Percentiles rank a stretch among this genome's conserved stretches.
These are phyloP conservation scores for Stenopsyche tienmushanensis DNA, from an alignment of 1,140 invertebrate species.

Conservation along the genomic window DNA sequence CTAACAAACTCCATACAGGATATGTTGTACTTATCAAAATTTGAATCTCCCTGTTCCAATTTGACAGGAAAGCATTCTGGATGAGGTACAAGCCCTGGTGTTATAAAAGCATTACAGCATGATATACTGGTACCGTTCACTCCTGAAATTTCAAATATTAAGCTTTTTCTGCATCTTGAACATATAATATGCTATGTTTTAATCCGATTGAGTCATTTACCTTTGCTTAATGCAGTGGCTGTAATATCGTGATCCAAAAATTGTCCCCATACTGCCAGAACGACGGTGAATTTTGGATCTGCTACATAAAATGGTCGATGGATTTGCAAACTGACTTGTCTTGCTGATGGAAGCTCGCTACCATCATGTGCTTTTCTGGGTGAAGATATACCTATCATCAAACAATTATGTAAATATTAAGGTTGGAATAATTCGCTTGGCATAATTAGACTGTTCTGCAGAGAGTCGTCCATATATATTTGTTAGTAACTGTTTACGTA, in stretches of 20 bases:
- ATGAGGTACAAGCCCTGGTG: constrained; percentile 53
- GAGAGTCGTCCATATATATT: too few species aligned
- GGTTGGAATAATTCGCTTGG: too few species aligned
- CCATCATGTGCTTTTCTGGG: constrained; percentile 63
- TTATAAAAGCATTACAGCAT: constrained; percentile 55
- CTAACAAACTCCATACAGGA: constrained; percentile 83
- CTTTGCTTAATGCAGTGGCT: constrained; percentile 74
- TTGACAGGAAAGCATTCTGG: constrained; percentile 81
- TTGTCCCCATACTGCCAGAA: constrained; percentile 90
- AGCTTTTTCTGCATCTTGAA: too few species aligned
- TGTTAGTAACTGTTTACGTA: too few species aligned
- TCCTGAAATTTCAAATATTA: constrained; percentile 51
- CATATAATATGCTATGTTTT: too few species aligned
- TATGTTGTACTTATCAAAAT: constrained; percentile 63
- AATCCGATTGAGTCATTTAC: too few species aligned
- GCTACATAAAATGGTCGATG: constrained; percentile 69
- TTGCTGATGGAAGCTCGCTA: constrained; percentile 65
- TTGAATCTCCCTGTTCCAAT: constrained; percentile 67
- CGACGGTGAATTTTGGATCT: constrained; percentile 75
- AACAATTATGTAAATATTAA: background rate
- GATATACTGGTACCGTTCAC: constrained; percentile 65
- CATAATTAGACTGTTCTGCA: too few species aligned
- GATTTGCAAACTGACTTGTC: constrained; percentile 70
- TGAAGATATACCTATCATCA: constrained; percentile 60
- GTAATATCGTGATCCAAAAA: constrained; percentile 96